These are phyloP conservation scores for Drosophila lacertosa DNA, from an alignment of 1,140 invertebrate genomes.

Conservation along the genomic window DNA sequence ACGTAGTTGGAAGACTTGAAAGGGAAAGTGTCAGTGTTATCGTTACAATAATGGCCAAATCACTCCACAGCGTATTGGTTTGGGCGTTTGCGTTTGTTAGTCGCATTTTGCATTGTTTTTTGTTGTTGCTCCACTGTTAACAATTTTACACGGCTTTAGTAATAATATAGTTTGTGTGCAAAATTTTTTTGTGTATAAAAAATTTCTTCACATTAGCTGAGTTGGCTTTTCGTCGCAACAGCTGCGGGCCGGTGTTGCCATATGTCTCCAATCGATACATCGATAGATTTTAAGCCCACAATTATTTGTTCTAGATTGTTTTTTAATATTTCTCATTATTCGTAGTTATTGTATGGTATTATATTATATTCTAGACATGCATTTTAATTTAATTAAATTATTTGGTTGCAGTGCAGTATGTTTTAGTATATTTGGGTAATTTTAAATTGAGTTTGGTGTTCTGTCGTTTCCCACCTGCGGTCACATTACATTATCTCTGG, in stretches of 20 bases:
- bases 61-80: conserved; percentile 45
- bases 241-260: conserved; percentile 40
- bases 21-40: conserved; percentile 44
- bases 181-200: conserved; percentile 74
- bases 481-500: conserved; percentile 2
- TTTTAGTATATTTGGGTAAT: neutral
- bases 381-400: too few species aligned
- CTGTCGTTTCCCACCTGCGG: neutral
- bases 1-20: conserved; percentile 70
- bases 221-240: conserved; percentile 70
- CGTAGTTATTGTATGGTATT: too few species aligned
- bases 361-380: too few species aligned
- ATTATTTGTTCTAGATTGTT: too few species aligned
- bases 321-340: too few species aligned
- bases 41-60: conserved; percentile 31
- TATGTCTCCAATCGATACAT: neutral
- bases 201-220: conserved; percentile 63
- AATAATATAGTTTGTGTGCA: conserved; percentile 16
- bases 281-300: neutral
- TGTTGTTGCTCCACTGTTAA: conserved; percentile 19
- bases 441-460: neutral
- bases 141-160: conserved; percentile 32
- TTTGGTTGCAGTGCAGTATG: too few species aligned
- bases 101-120: conserved; percentile 76
- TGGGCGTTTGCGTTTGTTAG: conserved; percentile 52